A percentile compares a stretch with the other conserved stretches of the same genome.
Conservation (phyloP, 2,888 invertebrate species). For the Piscicola geometra region DNA sequence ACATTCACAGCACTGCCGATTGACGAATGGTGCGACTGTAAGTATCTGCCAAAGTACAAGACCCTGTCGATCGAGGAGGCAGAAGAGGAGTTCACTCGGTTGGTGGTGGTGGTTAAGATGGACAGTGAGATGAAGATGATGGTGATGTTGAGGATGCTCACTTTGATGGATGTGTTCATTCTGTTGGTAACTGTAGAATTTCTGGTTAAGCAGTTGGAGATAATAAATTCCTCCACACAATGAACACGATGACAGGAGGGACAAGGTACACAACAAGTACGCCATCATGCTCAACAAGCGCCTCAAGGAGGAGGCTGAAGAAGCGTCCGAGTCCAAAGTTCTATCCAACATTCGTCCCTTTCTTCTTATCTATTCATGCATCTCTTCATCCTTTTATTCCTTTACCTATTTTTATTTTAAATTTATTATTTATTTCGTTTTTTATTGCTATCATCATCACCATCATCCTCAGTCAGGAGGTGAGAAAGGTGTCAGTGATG, state of each 20-base stretch:
- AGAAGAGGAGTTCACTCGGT: constrained; percentile 87
- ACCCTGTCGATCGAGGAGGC: constrained; percentile 94
- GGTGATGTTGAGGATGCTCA: background rate
- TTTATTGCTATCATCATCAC: background rate
- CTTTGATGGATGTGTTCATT: no score
- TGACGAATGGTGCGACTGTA: constrained; percentile 86
- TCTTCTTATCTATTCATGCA: background rate
- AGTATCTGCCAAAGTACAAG: constrained; percentile 82
- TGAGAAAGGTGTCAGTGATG: background rate
- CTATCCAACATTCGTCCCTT: no score
- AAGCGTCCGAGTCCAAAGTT: background rate
- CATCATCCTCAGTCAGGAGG: background rate
- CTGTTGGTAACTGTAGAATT: no score
- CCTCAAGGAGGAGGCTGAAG: constrained; percentile 11
- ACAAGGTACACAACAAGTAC: constrained; percentile 92
- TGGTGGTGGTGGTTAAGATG: constrained; percentile 36
- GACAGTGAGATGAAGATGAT: background rate
- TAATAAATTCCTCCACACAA: background rate
- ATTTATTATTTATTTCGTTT: background rate
- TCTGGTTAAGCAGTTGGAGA: no score
- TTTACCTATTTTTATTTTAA: background rate
- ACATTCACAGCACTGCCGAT: constrained; percentile 92
- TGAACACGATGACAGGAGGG: constrained; percentile 63
- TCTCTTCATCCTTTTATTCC: background rate
- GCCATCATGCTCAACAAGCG: constrained; percentile 72